phyloP scores from a whole-genome alignment of 2,888 invertebrate species.

The Buathra laborator region DNA sequence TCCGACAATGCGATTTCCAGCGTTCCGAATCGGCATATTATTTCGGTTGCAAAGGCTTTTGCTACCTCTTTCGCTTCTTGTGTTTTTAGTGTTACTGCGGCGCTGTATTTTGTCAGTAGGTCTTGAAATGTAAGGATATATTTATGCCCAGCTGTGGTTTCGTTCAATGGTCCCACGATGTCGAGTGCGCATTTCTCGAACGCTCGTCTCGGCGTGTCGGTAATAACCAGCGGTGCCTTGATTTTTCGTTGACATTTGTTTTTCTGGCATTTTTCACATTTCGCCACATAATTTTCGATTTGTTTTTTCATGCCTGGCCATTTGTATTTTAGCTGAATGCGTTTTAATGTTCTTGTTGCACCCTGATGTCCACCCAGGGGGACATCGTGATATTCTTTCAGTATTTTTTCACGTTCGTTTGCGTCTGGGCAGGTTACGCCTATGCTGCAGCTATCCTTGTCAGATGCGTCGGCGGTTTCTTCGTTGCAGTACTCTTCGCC shows the following conservation, averaged over 20 bases:
- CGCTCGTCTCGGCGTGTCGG: constrained; percentile 51
- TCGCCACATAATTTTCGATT: constrained; percentile 38
- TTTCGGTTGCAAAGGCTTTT: constrained; percentile 33
- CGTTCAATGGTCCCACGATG: constrained; percentile 70
- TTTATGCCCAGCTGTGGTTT: constrained; percentile 41
- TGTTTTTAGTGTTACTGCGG: constrained; percentile 51
- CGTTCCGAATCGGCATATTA: constrained; percentile 68
- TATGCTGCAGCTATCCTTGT: background rate
- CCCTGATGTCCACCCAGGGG: constrained; percentile 57
- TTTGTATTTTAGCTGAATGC: constrained; percentile 67
- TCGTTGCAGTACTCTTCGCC: background rate
- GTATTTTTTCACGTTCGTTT: constrained; percentile 2
- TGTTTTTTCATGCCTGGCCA: constrained; percentile 68
- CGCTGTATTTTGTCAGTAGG: constrained; percentile 52
- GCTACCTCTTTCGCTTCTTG: constrained; percentile 65
- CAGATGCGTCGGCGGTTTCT: background rate
- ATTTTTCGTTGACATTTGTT: constrained; percentile 47
- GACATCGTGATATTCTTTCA: constrained; percentile 54
- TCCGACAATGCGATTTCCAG: constrained; percentile 67
- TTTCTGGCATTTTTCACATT: constrained; percentile 54
- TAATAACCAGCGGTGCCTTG: constrained; percentile 64
- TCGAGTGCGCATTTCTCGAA: constrained; percentile 67
- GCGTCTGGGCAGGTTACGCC: constrained; percentile 9
- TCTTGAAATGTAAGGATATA: constrained; percentile 68
- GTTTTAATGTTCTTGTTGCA: constrained; percentile 21